Percentiles rank a stretch among this genome's conserved stretches.
These are phyloP conservation scores for Phyllotis vaccarum DNA, from an alignment of 2,797 vertebrate genomes.

Conservation along the genomic window DNA sequence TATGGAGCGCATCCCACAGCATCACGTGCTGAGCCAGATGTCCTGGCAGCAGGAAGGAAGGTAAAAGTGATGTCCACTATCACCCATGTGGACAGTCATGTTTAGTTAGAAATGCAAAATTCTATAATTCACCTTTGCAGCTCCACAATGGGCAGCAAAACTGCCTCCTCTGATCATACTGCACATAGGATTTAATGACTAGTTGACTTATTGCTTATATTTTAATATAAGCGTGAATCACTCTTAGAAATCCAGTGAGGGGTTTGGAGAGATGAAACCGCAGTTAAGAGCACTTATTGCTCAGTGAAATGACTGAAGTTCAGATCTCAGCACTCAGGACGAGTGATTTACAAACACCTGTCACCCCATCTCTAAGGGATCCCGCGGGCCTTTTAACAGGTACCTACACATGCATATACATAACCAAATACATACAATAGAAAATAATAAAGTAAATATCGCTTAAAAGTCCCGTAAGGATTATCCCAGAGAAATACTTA, in stretches of 20 bases:
- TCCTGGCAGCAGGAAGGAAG: not conserved
- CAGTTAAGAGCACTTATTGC: not conserved
- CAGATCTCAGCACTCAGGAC: not conserved
- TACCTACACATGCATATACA: not conserved
- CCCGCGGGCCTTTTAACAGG: not conserved
- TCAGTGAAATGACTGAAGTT: not conserved
- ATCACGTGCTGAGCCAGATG: not conserved
- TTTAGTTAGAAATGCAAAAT: constrained; percentile 77
- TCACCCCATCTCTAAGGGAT: not conserved
- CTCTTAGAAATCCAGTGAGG: not conserved
- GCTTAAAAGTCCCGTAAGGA: not conserved
- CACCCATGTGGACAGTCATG: not conserved
- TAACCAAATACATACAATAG: not conserved
- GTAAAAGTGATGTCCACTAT: not conserved
- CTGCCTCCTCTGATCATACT: constrained; percentile 65
- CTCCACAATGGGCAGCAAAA: constrained; percentile 78
- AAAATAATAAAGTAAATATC: not conserved
- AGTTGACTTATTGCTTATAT: not conserved
- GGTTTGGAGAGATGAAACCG: not conserved
- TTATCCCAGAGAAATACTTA: not conserved
- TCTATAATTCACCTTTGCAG: constrained; percentile 77
- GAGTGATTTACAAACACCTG: not conserved
- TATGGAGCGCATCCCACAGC: not conserved
- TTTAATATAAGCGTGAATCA: not conserved
- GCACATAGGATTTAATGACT: not conserved